Percentiles rank a stretch among this genome's conserved stretches.
Evolutionary conservation across 2,113 vertebrate genomes (phyloP).

Genomic region (Delphinapterus leucas): DNA sequence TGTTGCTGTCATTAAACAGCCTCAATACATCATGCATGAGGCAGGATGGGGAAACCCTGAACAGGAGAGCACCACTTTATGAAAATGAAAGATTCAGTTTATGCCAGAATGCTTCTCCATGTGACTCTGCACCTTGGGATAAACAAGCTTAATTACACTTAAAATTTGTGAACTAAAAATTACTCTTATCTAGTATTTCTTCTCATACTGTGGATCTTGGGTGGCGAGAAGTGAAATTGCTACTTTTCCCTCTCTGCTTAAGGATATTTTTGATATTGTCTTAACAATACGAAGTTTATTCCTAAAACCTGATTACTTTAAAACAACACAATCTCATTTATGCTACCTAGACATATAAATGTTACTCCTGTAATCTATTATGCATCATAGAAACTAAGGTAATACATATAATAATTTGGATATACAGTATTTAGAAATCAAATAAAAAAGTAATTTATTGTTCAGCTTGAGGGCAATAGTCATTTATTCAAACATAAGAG

Average conservation of each 20-base stretch:
- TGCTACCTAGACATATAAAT: background rate
- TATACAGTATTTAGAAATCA: slow-evolving; percentile 5
- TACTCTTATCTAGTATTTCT: background rate
- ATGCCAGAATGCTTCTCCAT: background rate
- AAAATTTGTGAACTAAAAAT: slow-evolving; percentile 3
- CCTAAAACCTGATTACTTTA: background rate
- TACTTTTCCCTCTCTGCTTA: background rate
- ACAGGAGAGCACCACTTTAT: background rate
- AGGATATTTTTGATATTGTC: background rate
- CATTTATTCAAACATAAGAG: background rate
- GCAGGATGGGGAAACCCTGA: background rate
- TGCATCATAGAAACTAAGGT: background rate
- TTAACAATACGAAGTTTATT: background rate
- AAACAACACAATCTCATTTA: background rate
- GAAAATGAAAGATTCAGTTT: background rate
- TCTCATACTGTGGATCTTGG: background rate
- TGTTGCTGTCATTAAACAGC: background rate
- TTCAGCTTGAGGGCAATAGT: background rate
- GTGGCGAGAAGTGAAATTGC: background rate
- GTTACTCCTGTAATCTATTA: background rate
- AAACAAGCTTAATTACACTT: background rate
- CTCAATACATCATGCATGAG: background rate
- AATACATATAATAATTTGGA: slow-evolving; percentile 22
- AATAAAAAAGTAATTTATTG: background rate
- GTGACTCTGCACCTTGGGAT: background rate